Base-by-base conservation (phyloP, 2,113 vertebrate genomes). In the Sciurus niger region DNA sequence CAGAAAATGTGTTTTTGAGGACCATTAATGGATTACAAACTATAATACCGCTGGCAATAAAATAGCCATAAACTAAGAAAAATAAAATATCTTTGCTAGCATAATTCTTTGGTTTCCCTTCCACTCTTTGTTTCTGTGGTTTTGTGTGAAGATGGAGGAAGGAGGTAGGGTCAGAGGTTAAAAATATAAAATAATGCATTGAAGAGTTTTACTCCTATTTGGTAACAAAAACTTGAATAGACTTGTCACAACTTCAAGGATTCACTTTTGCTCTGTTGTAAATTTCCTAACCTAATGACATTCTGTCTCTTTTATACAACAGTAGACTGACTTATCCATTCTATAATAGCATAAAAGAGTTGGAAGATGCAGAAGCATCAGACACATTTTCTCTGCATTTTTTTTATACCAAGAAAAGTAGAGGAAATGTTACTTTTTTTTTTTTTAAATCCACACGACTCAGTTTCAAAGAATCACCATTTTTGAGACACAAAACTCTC, bases 351-450 rank as follows among this genome's bases (percentile, higher is more conserved):
- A 80, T 24, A 55, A 55, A 93, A 82, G 48, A 84, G 0, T 65
- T 63, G 51, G 46, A 74, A 88, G 11, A 43, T 68, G 88, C 58
- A 79, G 82, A 96, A 4, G 28, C 32, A 63, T n/a, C 53, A 82
- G 67, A 37, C 80, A 34, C 17, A 28, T 93, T 84, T 93, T 76
- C 72, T 95, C 20, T 87, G 3, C 55, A 67, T 17, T 46, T 85
- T 46, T 85, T 96, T 89, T 72, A 20, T 53, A 83, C 58, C 16
- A 73, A 55, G 80, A 91, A 53, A 96, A 63, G n/a, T 63, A 70
- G 37, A 89, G 65, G 65, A 89, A 89, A 80, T 51, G 18, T 84
- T 68, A n/a, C n/a, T 16, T 55, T 25, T 94, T 79, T 43, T 40
- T 40, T 40, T 40, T 93, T 70, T 55, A 87, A 88, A 97, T 84